Evolutionary conservation across 2,113 vertebrate species (phyloP), one percentile per base, ranked within the genome.

Genomic region (Promerops cafer): DNA sequence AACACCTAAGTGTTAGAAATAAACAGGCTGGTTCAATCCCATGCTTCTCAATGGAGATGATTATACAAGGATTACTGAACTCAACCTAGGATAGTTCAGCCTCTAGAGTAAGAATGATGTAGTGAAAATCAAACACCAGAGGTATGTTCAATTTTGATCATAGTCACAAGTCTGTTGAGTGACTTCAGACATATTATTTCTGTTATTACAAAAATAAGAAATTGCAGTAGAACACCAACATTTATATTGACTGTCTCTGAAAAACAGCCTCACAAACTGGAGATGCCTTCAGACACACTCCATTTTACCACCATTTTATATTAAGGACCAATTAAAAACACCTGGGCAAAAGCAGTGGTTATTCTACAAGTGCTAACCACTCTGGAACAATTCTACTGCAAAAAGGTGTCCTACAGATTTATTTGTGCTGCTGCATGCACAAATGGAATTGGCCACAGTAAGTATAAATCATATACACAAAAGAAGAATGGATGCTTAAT

Each of bases 251-350:
- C 7, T 35, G 45, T 31, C 39, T 78, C 37, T 22, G 13, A 64
- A 71, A 72, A 83, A 28, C 31, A 68, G 39, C 23, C 18, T 71
- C 64, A 64, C 2, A 2, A 83, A 86, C 3, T 33, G 18, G 40
- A 93, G 45, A 52, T 19, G 11, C 37, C 21, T 64, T 80, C 27
- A 39, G 49, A 40, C 9, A 64, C 15, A 39, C 56, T 21, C 18
- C 13, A 14, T 26, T 59, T 64, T 39, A 64, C 33, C 30, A 76
- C 0, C 0, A n/a, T n/a, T n/a, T n/a, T 6, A 23, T 18, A 59
- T n/a, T 35, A 71, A 47, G 4, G 45, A 75, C 16, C 11, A 60
- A 11, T 44, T 75, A 54, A 49, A 79, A 76, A 4, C 2, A 2
- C 7, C 18, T 60, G 33, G 9, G 56, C 39, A 52, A 47, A 83